Conservation (phyloP, 2,888 invertebrate genomes). For the Penaeus monodon region DNA sequence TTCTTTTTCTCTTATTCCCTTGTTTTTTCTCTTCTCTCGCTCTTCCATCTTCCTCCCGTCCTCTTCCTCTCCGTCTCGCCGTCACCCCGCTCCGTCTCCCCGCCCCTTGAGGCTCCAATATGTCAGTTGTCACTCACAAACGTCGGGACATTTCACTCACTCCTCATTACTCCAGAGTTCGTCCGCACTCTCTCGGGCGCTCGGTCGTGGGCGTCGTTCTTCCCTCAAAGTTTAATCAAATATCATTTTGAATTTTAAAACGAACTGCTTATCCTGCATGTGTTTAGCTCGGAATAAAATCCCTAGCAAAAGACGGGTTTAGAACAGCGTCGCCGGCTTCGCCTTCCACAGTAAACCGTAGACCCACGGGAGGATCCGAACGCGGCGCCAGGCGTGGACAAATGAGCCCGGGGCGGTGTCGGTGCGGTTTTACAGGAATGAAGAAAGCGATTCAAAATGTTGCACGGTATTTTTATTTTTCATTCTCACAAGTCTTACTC, state of each 20-base stretch:
- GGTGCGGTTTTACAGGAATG: constrained; percentile 54
- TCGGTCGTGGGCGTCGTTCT: too few relatives aligned
- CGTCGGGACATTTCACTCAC: constrained; percentile 62
- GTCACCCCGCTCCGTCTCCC: constrained; percentile 29
- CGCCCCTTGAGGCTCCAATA: constrained; percentile 51
- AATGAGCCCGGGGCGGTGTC: constrained; percentile 40
- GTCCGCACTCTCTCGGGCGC: constrained; percentile 20
- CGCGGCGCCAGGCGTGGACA: constrained; percentile 47
- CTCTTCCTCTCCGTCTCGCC: background rate
- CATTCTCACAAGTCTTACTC: background rate
- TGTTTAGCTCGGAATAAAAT: background rate
- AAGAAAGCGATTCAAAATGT: constrained; percentile 51
- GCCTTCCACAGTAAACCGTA: background rate
- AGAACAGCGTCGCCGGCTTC: background rate
- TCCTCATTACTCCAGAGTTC: constrained; percentile 55
- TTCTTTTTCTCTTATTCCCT: background rate
- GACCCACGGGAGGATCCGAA: constrained; percentile 17
- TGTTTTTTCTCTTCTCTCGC: background rate
- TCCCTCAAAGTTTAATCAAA: too few relatives aligned
- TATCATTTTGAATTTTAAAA: too few relatives aligned
- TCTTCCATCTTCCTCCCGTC: background rate
- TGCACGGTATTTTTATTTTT: constrained; percentile 12
- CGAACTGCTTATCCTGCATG: too few relatives aligned
- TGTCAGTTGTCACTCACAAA: constrained; percentile 63
- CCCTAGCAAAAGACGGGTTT: background rate